phyloP scores from a whole-genome alignment of 2,888 invertebrate species.

The Ellobium chinense region DNA sequence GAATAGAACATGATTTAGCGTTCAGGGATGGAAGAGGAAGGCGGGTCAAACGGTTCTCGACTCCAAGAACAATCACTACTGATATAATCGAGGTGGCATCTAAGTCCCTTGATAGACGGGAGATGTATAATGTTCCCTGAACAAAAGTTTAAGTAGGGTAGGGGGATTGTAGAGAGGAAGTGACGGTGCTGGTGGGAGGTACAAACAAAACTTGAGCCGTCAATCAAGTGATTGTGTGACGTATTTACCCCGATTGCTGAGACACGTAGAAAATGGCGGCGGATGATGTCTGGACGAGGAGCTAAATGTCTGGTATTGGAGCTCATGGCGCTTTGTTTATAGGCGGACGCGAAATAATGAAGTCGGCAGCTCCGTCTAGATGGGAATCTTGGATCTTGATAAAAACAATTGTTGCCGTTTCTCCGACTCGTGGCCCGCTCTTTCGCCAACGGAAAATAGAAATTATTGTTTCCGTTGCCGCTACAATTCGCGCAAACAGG shows the following conservation, averaged over 20 bases:
- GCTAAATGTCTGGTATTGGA: background rate
- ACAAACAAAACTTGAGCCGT: background rate
- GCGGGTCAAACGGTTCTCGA: too few species aligned
- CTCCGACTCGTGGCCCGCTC: background rate
- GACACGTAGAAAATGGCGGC: too few species aligned
- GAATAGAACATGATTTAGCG: too few species aligned
- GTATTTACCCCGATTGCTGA: too few species aligned
- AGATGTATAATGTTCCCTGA: too few species aligned
- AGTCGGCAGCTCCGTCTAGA: slow-evolving; percentile 8
- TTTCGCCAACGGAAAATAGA: background rate
- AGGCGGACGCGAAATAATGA: background rate
- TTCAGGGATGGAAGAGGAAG: too few species aligned
- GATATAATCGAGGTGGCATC: too few species aligned
- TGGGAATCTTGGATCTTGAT: background rate
- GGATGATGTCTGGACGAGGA: background rate
- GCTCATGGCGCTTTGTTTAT: background rate
- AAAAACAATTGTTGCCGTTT: slow-evolving; percentile 1
- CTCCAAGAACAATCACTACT: too few species aligned
- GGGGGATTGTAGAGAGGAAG: too few species aligned
- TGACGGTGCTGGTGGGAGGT: too few species aligned
- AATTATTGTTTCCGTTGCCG: background rate
- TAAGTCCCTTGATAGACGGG: too few species aligned
- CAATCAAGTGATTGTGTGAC: background rate
- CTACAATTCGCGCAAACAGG: background rate
- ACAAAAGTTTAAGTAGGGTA: too few species aligned